Percentiles rank a stretch among this genome's conserved stretches.
These are phyloP conservation scores for Mamestra configurata DNA, from an alignment of 1,140 invertebrate genomes.

Conservation along the genomic window DNA sequence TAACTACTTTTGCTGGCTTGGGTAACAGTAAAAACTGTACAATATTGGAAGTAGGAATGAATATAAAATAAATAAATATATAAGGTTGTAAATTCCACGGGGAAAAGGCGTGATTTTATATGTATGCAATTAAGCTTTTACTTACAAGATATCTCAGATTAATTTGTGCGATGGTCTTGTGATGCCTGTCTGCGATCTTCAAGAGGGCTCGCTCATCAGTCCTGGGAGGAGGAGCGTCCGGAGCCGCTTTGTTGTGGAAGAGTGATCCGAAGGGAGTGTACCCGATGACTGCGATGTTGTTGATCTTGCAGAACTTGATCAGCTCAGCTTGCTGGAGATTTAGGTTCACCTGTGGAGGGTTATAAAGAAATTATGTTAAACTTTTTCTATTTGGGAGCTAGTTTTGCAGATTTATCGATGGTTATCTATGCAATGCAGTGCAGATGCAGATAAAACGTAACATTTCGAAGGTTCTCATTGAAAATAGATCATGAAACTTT, in stretches of 20 bases:
- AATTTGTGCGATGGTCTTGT: conserved; percentile 92
- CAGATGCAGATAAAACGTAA: too few relatives aligned
- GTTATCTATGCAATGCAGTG: too few relatives aligned
- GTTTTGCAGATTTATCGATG: neutral
- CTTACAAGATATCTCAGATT: conserved; percentile 90
- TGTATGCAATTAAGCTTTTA: too few relatives aligned
- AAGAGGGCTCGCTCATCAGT: conserved; percentile 90
- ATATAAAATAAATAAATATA: too few relatives aligned
- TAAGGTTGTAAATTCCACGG: too few relatives aligned
- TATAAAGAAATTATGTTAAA: neutral
- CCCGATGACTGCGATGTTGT: conserved; percentile 91
- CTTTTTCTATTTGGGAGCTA: too few relatives aligned
- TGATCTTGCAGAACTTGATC: conserved; percentile 90
- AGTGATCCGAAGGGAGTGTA: conserved; percentile 93
- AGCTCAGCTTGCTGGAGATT: conserved; percentile 93
- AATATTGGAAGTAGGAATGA: too few relatives aligned
- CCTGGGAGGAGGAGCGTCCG: conserved; percentile 88
- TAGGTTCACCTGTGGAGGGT: conserved; percentile 84
- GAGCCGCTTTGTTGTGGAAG: conserved; percentile 88
- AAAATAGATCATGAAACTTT: too few relatives aligned
- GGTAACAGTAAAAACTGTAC: too few relatives aligned
- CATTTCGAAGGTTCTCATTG: too few relatives aligned
- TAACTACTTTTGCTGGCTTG: too few relatives aligned
- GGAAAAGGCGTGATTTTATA: too few relatives aligned
- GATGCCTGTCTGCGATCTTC: conserved; percentile 90